Evolutionary conservation across 1,140 invertebrate species (phyloP).

Genomic region (Zaprionus vittiger): DNA sequence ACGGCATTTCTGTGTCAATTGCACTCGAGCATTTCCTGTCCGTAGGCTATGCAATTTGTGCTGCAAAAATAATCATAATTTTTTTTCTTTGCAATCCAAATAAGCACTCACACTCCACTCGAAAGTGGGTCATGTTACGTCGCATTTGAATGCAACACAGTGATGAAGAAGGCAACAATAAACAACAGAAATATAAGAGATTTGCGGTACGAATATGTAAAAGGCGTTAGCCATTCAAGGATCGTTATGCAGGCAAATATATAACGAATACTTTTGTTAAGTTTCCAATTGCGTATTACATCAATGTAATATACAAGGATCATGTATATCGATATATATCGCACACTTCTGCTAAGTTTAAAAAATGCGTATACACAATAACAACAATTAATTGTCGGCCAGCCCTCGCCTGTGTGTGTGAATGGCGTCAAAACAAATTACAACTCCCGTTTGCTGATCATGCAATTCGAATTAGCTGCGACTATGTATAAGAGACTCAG

Average conservation of each 20-base stretch:
- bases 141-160: constrained; percentile 66
- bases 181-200: not conserved
- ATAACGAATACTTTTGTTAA: not conserved
- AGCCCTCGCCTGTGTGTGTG: constrained; percentile 24
- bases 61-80: constrained; percentile 71
- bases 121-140: constrained; percentile 80
- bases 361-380: not conserved
- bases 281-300: not conserved
- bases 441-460: constrained; percentile 65
- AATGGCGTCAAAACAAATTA: constrained; percentile 54
- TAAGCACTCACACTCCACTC: constrained; percentile 48
- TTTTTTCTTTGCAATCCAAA: constrained; percentile 47
- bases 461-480: constrained; percentile 73
- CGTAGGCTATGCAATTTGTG: constrained; percentile 53
- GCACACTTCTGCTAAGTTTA: not conserved
- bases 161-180: constrained; percentile 37
- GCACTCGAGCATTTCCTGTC: constrained; percentile 66
- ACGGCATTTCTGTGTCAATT: constrained; percentile 63
- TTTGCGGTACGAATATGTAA: not conserved
- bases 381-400: not conserved
- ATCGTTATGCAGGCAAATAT: not conserved
- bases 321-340: no score
- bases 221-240: not conserved
- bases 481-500: constrained; percentile 61
- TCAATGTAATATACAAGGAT: no score